phyloP scores from a whole-genome alignment of 2,888 invertebrate species.

The Acleris holmiana region DNA sequence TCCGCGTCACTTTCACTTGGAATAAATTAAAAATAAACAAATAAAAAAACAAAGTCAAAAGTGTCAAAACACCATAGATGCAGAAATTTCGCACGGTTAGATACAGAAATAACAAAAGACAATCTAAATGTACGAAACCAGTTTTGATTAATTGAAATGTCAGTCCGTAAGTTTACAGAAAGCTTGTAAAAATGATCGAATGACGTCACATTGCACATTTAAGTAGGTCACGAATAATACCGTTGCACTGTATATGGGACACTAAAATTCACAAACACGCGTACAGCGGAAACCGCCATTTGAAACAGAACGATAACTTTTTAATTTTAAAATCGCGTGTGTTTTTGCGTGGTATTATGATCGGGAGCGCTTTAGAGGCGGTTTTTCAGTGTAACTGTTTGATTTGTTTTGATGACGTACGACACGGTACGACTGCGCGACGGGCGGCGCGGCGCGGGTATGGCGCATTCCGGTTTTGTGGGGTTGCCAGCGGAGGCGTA shows the following conservation, averaged over 20 bases:
- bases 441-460: conserved; percentile 26
- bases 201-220: conserved; percentile 60
- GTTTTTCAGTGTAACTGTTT: conserved; percentile 21
- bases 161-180: conserved; percentile 10
- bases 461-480: conserved; percentile 34
- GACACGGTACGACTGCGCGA: conserved; percentile 30
- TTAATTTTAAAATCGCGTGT: conserved; percentile 22
- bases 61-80: too few species aligned
- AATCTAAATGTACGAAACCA: too few species aligned
- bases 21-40: not conserved
- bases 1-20: not conserved
- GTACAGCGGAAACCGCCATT: conserved; percentile 30
- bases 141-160: too few species aligned
- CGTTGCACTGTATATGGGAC: conserved; percentile 47
- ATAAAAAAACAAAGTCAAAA: not conserved
- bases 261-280: conserved; percentile 41
- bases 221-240: conserved; percentile 56
- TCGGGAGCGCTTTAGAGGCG: conserved; percentile 4
- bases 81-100: too few species aligned
- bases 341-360: conserved; percentile 28
- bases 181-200: conserved; percentile 41
- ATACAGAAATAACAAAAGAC: too few species aligned
- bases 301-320: conserved; percentile 16
- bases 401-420: conserved; percentile 39
- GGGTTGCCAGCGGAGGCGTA: conserved; percentile 18